phyloP scores from a whole-genome alignment of 2,888 invertebrate species.

The Euproctis similis region DNA sequence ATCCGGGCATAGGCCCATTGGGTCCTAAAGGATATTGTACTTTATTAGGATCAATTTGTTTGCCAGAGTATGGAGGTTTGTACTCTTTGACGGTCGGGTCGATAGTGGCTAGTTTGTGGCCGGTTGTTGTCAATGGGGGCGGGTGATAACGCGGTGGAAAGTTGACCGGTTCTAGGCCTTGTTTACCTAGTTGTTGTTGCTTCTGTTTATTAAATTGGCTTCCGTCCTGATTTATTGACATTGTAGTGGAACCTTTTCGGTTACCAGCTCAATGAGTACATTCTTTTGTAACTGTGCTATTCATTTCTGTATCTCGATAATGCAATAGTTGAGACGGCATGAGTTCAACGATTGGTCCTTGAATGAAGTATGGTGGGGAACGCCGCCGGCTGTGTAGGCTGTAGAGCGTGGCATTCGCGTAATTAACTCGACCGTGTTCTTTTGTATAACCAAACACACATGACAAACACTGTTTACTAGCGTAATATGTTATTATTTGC shows the following conservation, averaged over 20 bases:
- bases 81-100: slow-evolving; percentile 66
- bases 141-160: slow-evolving; percentile 87
- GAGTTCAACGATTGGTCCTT: slow-evolving; percentile 71
- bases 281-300: slow-evolving; percentile 32
- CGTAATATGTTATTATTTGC: background rate
- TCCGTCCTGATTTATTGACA: slow-evolving; percentile 71
- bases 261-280: slow-evolving; percentile 46
- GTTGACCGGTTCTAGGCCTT: slow-evolving; percentile 71
- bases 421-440: slow-evolving; percentile 41
- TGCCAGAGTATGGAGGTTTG: slow-evolving; percentile 58
- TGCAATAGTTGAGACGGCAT: slow-evolving; percentile 52
- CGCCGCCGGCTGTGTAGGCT: slow-evolving; percentile 69
- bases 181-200: slow-evolving; percentile 72
- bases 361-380: slow-evolving; percentile 67
- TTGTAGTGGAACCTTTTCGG: slow-evolving; percentile 49
- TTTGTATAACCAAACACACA: slow-evolving; percentile 25
- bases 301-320: slow-evolving; percentile 51
- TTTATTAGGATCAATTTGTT: slow-evolving; percentile 52
- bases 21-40: slow-evolving; percentile 49
- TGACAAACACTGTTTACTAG: slow-evolving; percentile 19
- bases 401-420: slow-evolving; percentile 71
- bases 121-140: slow-evolving; percentile 80
- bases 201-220: slow-evolving; percentile 68
- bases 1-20: slow-evolving; percentile 37
- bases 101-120: slow-evolving; percentile 79